These are phyloP conservation scores for Drosophila cognata DNA, from an alignment of 2,888 invertebrate species.

Conservation along the genomic window DNA sequence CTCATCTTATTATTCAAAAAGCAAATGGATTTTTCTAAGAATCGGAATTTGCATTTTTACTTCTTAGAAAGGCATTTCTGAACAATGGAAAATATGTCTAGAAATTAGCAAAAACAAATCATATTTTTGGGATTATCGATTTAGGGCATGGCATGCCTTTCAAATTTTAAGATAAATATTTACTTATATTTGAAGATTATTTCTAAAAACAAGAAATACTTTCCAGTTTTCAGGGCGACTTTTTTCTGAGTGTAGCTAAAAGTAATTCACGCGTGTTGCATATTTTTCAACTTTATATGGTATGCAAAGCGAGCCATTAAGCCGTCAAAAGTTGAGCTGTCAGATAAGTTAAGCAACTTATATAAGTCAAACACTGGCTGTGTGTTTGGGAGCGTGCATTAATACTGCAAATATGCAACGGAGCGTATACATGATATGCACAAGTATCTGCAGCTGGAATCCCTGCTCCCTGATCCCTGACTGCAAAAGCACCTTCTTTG, in stretches of 20 bases:
- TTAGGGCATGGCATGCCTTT: neutral
- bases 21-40: too few relatives aligned
- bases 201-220: neutral
- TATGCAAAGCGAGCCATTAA: constrained; percentile 21
- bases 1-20: too few relatives aligned
- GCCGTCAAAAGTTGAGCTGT: constrained; percentile 52
- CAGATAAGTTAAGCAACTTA: constrained; percentile 61
- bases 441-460: constrained; percentile 20
- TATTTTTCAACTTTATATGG: neutral
- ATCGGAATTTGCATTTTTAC: neutral
- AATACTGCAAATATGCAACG: constrained; percentile 54
- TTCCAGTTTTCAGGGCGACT: neutral
- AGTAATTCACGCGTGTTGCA: neutral
- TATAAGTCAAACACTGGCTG: constrained; percentile 65
- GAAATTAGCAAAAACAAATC: neutral
- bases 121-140: neutral
- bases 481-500: neutral
- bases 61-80: neutral
- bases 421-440: constrained; percentile 13
- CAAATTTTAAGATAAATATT: neutral
- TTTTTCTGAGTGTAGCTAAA: neutral
- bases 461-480: neutral
- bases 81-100: neutral
- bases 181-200: neutral
- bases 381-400: constrained; percentile 46